Base-by-base conservation (phyloP, 2,113 vertebrate species). In the Leptodactylus fuscus region DNA sequence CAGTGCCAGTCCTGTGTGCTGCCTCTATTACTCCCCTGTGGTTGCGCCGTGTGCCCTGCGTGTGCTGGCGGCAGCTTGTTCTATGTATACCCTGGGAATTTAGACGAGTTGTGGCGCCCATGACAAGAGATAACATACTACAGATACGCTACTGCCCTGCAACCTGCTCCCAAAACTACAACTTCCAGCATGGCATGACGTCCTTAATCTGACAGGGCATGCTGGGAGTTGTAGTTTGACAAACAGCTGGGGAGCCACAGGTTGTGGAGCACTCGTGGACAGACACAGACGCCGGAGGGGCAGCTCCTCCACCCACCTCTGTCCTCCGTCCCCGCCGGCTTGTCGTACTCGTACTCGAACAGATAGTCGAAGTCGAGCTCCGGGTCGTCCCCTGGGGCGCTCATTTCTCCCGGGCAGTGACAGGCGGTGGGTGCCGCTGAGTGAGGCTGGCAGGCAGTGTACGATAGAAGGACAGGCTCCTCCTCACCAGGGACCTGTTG, bases 361-460 rank as follows among this genome's bases (percentile, higher is more conserved):
- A 97, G 89, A 91, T 94, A 95, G 88, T 94, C 95, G 90, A 97
- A 97, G 85, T 96, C 96, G 89, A 98, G 96, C 91, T 97, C 96
- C 46, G 92, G 94, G 80, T 95, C 95, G 87, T 94, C 92, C 85
- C 90, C 90, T 88, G 91, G 90, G 82, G 91, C 95, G 88, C 93
- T 96, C 96, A 97, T 97, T 91, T 87, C 89, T 92, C 85, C 49
- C 38, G 29, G 53, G 46, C 60, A 15, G 48, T 79, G 49, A 13
- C 44, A 16, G 65, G 44, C 44, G 44, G 32, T 73, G 65, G 81
- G 74, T 82, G 81, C 65, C 44, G 81, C 81, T 29, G 55, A 38
- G 22, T 60, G 80, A 34, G 44, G 41, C 80, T 73, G 44, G 18
- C 65, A 34, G 62, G 51, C 65, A 20, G 32, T 36, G 81, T n/a